Percentiles rank a stretch among this genome's conserved stretches.
phyloP scores from a whole-genome alignment of 2,797 vertebrate species.

The Clarias laeviceps region DNA sequence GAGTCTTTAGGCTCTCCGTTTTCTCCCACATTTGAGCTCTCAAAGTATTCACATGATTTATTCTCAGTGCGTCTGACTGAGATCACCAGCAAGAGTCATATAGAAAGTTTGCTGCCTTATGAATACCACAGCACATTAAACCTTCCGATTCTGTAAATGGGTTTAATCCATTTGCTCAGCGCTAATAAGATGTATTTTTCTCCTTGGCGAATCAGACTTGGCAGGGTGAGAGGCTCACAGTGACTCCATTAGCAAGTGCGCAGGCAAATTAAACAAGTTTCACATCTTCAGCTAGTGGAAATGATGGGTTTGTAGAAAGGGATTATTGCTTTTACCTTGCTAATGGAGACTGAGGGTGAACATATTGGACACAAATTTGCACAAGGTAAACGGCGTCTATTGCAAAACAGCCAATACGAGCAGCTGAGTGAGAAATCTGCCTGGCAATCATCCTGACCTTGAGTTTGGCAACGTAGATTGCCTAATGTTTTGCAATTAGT shows the following conservation, averaged over 20 bases:
- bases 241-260: not conserved
- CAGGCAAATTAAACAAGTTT: not conserved
- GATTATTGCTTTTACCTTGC: not conserved
- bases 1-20: not conserved
- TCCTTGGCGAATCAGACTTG: not conserved
- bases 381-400: not conserved
- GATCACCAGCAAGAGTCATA: not conserved
- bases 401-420: not conserved
- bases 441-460: not conserved
- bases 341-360: not conserved
- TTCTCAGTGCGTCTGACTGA: not conserved
- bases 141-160: not conserved
- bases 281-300: not conserved
- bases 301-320: not conserved
- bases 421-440: not conserved
- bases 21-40: not conserved
- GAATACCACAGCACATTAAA: not conserved
- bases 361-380: not conserved
- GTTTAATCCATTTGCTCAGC: not conserved
- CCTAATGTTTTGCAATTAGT: not conserved
- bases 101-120: not conserved
- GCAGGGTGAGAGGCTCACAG: not conserved
- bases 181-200: not conserved
- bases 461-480: not conserved
- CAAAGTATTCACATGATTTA: not conserved